Evolutionary conservation across 2,113 vertebrate genomes (phyloP), one percentile per base, ranked within the genome.

Genomic region (Protobothrops flavoviridis): DNA sequence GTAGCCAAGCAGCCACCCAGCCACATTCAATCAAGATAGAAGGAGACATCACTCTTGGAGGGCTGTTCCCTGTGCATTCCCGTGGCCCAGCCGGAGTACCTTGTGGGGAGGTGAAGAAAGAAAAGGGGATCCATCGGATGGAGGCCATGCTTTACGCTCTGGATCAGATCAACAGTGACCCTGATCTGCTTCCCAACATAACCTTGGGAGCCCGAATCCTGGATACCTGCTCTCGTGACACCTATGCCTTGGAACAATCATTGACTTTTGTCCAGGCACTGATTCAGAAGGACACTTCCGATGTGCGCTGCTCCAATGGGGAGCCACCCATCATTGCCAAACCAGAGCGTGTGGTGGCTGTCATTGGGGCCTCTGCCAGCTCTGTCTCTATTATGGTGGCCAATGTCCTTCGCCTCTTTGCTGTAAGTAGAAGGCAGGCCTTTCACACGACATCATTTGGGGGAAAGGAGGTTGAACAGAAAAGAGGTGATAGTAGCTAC

Each of bases 81-180:
- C 97, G 98, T 26, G 99, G 99, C 0, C 97, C 98, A 0, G 98
- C 98, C 0, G 99, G 99, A 2, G 94, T 98, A 1, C 97, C 98
- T 0, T 99, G 99, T 1, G 99, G 98, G 0, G 97, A 97, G 1
- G 94, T 99, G 26, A 99, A 99, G 97, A 98, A 98, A 91, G 99
- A 99, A 94, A 98, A 99, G 93, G 99, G 99, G 0, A 98, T 99
- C 94, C 99, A 99, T 64, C 98, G 99, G 6, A 96, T 99, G 96
- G 99, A 99, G 94, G 99, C 99, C 94, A 99, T 99, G 99, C 95
- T 99, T 59, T 99, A 99, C 3, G 99, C 99, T 15, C 94, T 99
- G 96, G 99, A 99, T 95, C 98, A 98, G 89, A 98, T 99, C 81
- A 99, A 99, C 96, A 98, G 98, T 0, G 99, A 99, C 97, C 98